Conservation (phyloP, 2,888 invertebrate genomes). For the Seira musarum region DNA sequence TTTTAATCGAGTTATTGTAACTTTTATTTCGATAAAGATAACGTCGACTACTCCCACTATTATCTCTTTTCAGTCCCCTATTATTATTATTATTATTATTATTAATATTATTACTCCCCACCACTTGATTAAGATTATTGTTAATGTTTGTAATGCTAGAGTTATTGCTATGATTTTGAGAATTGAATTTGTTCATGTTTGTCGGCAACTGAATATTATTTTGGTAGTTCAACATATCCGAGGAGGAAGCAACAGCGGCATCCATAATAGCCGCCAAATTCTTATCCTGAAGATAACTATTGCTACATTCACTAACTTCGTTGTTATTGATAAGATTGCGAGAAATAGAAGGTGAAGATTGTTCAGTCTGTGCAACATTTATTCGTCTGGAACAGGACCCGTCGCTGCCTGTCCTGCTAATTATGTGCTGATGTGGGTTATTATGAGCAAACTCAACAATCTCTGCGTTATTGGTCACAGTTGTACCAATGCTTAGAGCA, state of each 20-base stretch:
- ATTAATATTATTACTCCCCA: conserved; percentile 3
- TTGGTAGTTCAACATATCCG: conserved; percentile 20
- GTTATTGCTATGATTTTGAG: conserved; percentile 57
- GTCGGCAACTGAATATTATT: conserved; percentile 33
- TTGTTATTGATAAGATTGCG: no score
- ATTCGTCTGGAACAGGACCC: no score
- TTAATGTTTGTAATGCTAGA: conserved; percentile 49
- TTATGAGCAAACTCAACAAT: neutral
- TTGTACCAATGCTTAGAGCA: neutral
- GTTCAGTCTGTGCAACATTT: no score
- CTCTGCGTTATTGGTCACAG: conserved; percentile 70
- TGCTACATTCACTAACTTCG: no score
- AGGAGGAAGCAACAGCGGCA: conserved; percentile 32
- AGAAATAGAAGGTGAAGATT: no score
- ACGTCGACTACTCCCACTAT: neutral
- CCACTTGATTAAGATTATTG: conserved; percentile 36
- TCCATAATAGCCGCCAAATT: neutral
- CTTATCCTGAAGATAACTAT: no score
- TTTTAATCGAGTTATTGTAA: conserved; percentile 35
- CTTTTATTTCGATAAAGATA: conserved; percentile 27
- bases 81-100: conserved; percentile 17
- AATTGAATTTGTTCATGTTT: neutral
- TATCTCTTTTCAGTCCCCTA: neutral
- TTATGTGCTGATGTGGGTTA: no score
- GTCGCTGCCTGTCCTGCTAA: no score